These are phyloP conservation scores for Callimorpha dominula DNA, from an alignment of 2,888 invertebrate species.

Conservation along the genomic window DNA sequence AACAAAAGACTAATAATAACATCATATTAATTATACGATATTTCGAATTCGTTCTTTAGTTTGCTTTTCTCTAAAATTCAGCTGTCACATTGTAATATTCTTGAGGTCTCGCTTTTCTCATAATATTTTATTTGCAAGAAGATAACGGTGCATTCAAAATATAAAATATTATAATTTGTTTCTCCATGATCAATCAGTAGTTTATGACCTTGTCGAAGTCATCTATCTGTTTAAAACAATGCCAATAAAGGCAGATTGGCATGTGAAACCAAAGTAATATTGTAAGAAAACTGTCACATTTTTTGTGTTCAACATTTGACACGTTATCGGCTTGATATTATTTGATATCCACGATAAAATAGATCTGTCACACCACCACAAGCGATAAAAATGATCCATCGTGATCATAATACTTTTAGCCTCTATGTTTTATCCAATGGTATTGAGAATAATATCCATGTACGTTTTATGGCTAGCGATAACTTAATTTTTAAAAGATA, in stretches of 20 bases:
- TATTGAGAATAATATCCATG: constrained; percentile 35
- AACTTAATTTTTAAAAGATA: constrained; percentile 29
- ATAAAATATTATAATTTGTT: not conserved
- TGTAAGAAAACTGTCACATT: constrained; percentile 14
- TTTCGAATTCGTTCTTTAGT: too few species aligned
- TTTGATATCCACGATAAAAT: constrained; percentile 53
- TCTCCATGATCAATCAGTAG: not conserved
- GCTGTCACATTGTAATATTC: too few species aligned
- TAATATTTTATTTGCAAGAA: too few species aligned
- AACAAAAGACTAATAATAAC: too few species aligned
- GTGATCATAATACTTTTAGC: constrained; percentile 59
- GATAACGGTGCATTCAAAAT: not conserved
- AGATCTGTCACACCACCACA: constrained; percentile 60
- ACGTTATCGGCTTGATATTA: constrained; percentile 29
- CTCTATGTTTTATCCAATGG: constrained; percentile 51
- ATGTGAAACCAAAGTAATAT: constrained; percentile 15
- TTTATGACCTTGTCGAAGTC: not conserved
- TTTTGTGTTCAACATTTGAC: constrained; percentile 40
- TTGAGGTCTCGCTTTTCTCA: too few species aligned
- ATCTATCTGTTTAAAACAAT: not conserved
- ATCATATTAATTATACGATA: too few species aligned
- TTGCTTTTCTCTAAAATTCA: too few species aligned
- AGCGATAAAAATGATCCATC: constrained; percentile 64
- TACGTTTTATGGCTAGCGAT: constrained; percentile 29
- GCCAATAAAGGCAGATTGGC: not conserved